These are phyloP conservation scores for Rhinogobio ventralis DNA, from an alignment of 2,797 vertebrate species.

Conservation along the genomic window DNA sequence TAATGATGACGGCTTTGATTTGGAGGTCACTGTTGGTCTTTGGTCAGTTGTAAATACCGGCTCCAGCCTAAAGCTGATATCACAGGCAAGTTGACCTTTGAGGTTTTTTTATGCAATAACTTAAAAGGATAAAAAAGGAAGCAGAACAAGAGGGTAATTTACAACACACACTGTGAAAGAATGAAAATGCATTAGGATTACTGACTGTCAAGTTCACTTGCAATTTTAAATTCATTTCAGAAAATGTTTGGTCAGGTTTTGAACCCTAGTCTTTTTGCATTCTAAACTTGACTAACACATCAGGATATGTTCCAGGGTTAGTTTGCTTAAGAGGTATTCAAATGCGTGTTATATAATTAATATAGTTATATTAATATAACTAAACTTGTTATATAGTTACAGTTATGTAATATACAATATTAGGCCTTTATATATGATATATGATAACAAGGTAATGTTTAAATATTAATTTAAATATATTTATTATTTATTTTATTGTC, in stretches of 20 bases:
- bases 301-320: too few relatives aligned
- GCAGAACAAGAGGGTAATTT: not conserved
- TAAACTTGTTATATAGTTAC: too few relatives aligned
- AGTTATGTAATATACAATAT: too few relatives aligned
- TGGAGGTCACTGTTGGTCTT: not conserved
- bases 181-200: not conserved
- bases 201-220: slow-evolving; percentile 5
- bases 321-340: too few relatives aligned
- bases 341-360: too few relatives aligned
- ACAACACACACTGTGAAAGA: not conserved
- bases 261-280: not conserved
- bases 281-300: not conserved
- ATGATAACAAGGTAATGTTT: too few relatives aligned
- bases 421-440: too few relatives aligned
- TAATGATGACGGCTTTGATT: not conserved
- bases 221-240: not conserved
- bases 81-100: slow-evolving; percentile 4
- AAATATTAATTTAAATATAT: too few relatives aligned
- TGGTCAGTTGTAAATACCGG: not conserved
- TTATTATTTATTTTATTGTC: too few relatives aligned
- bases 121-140: not conserved
- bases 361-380: too few relatives aligned
- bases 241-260: not conserved
- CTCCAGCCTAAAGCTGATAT: slow-evolving; percentile 25
- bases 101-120: not conserved